phyloP scores from a whole-genome alignment of 2,797 vertebrate genomes.

The Falco cherrug region DNA sequence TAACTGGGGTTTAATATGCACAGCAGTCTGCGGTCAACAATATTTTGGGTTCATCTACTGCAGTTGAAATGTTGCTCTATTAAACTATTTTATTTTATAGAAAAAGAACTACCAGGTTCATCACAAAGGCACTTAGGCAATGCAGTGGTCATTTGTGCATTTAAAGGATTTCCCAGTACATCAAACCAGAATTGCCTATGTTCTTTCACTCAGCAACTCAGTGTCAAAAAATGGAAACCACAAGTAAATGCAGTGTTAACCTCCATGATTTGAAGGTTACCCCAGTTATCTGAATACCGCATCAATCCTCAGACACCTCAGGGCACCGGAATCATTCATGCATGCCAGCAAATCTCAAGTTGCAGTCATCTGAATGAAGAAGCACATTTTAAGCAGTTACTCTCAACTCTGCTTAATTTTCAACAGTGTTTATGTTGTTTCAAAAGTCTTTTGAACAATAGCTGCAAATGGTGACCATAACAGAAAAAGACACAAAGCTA shows the following conservation, averaged over 20 bases:
- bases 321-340: conserved; percentile 35
- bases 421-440: neutral
- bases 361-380: conserved; percentile 1
- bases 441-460: neutral
- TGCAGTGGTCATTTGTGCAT: neutral
- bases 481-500: neutral
- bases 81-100: neutral
- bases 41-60: neutral
- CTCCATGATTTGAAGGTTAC: neutral
- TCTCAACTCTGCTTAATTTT: conserved; percentile 20
- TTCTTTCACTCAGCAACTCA: neutral
- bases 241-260: conserved; percentile 12
- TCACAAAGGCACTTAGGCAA: neutral
- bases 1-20: neutral
- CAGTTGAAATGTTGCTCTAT: neutral
- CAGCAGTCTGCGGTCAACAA: neutral
- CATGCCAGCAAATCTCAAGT: neutral
- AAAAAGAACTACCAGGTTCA: neutral
- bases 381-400: conserved; percentile 5
- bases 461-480: neutral
- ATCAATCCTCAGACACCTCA: conserved; percentile 29
- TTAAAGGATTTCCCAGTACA: neutral
- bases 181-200: neutral
- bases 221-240: conserved; percentile 35
- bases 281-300: neutral